Conservation (phyloP, 1,140 invertebrate genomes). For the Scaptomyza hsui region DNA sequence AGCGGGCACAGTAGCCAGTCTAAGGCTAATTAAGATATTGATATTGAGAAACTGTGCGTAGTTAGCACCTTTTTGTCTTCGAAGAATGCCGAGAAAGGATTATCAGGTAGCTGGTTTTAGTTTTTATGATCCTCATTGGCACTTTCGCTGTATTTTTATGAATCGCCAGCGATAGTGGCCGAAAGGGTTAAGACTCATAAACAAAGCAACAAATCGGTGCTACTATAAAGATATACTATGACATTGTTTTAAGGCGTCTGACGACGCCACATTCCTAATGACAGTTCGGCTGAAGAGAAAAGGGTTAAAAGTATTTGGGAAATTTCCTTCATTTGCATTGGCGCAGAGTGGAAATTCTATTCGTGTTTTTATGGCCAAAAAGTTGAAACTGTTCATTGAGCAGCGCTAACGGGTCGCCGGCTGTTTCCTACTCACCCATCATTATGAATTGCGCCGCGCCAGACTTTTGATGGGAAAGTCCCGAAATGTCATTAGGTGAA, state of each 20-base stretch:
- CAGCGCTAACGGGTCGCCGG: slow-evolving; percentile 16
- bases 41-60: slow-evolving; percentile 44
- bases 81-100: slow-evolving; percentile 62
- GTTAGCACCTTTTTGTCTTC: slow-evolving; percentile 81
- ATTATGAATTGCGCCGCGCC: slow-evolving; percentile 74
- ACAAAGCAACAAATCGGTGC: slow-evolving; percentile 14
- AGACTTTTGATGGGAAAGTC: slow-evolving; percentile 81
- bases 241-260: slow-evolving; percentile 45
- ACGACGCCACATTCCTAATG: slow-evolving; percentile 76
- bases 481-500: slow-evolving; percentile 76
- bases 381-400: slow-evolving; percentile 73
- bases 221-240: slow-evolving; percentile 9
- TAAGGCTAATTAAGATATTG: slow-evolving; percentile 54
- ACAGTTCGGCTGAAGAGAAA: slow-evolving; percentile 57
- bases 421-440: slow-evolving; percentile 42
- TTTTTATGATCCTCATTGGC: slow-evolving; percentile 60
- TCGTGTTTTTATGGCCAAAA: slow-evolving; percentile 64
- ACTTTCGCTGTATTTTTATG: slow-evolving; percentile 69
- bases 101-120: slow-evolving; percentile 15
- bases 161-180: slow-evolving; percentile 43
- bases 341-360: slow-evolving; percentile 57
- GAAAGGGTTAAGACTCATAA: slow-evolving; percentile 49
- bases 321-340: slow-evolving; percentile 70
- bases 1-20: slow-evolving; percentile 2
- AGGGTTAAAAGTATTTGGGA: slow-evolving; percentile 68